phyloP scores from a whole-genome alignment of 2,888 invertebrate species.

The Ctenicera cuprea region DNA sequence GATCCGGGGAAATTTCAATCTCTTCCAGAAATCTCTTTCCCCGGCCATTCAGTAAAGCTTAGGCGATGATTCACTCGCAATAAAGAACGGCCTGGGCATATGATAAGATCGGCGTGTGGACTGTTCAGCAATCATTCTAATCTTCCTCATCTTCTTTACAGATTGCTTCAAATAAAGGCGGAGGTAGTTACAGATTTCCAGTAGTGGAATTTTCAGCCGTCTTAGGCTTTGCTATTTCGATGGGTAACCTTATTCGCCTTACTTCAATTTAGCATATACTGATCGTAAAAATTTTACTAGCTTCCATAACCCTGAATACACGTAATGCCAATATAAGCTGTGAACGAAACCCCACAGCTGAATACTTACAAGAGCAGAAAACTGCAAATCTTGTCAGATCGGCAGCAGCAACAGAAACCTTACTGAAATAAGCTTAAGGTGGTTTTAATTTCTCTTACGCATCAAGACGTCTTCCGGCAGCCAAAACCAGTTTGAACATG shows the following conservation, averaged over 20 bases:
- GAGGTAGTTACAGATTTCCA: constrained; percentile 38
- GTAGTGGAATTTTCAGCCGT: constrained; percentile 16
- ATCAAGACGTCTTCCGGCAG: no score
- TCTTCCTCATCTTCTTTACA: constrained; percentile 67
- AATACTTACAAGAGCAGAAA: not conserved
- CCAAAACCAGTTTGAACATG: no score
- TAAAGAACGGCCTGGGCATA: constrained; percentile 60
- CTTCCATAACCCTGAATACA: not conserved
- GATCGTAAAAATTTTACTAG: constrained; percentile 14
- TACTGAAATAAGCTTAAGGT: not conserved
- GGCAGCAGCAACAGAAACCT: not conserved
- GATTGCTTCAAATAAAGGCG: constrained; percentile 59
- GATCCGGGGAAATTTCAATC: constrained; percentile 60
- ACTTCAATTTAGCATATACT: not conserved
- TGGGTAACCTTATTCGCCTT: not conserved
- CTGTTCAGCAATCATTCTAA: constrained; percentile 65
- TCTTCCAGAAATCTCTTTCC: constrained; percentile 57
- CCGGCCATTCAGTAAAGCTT: constrained; percentile 59
- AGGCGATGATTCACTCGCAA: constrained; percentile 64
- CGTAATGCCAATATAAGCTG: not conserved
- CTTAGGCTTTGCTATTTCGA: not conserved
- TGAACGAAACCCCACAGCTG: not conserved
- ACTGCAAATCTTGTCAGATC: not conserved
- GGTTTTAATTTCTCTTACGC: no score
- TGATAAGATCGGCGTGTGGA: constrained; percentile 65